Evolutionary conservation across 2,113 vertebrate genomes (phyloP).

Genomic region (Neolamprologus devosi): DNA sequence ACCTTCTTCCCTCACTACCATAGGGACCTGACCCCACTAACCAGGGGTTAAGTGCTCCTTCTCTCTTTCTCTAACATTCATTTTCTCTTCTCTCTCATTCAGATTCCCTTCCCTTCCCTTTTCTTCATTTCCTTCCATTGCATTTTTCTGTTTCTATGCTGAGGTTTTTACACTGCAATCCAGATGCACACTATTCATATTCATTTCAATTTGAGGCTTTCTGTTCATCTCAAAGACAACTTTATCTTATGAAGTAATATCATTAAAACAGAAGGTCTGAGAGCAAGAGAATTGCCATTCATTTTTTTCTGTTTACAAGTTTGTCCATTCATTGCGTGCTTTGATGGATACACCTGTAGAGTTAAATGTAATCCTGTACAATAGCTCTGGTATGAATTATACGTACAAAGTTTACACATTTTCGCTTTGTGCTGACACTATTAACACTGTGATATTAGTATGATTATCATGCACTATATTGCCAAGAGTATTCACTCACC

Average conservation of each 20-base stretch:
- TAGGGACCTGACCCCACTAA: conserved; percentile 56
- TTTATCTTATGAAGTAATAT: not conserved
- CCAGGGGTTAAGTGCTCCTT: conserved; percentile 66
- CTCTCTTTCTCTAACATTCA: conserved; percentile 45
- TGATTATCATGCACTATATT: not conserved
- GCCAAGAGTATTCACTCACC: not conserved
- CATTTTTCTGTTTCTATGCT: not conserved
- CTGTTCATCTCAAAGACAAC: not conserved
- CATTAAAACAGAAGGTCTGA: not conserved
- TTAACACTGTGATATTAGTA: not conserved
- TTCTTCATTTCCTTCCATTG: conserved; percentile 10
- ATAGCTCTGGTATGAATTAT: not conserved
- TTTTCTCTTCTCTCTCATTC: conserved; percentile 10
- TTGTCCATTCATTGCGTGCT: not conserved
- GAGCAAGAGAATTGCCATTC: not conserved
- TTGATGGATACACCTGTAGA: not conserved
- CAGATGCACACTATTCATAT: not conserved
- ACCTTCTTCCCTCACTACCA: conserved; percentile 39
- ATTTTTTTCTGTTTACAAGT: not conserved
- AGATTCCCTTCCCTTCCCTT: conserved; percentile 25
- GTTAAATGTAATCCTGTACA: not conserved
- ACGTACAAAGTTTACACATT: not conserved
- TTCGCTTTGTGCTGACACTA: not conserved
- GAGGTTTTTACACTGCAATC: not conserved
- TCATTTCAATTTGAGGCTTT: not conserved